These are phyloP conservation scores for Lagenorhynchus albirostris DNA, from an alignment of 2,113 vertebrate genomes.

Conservation along the genomic window DNA sequence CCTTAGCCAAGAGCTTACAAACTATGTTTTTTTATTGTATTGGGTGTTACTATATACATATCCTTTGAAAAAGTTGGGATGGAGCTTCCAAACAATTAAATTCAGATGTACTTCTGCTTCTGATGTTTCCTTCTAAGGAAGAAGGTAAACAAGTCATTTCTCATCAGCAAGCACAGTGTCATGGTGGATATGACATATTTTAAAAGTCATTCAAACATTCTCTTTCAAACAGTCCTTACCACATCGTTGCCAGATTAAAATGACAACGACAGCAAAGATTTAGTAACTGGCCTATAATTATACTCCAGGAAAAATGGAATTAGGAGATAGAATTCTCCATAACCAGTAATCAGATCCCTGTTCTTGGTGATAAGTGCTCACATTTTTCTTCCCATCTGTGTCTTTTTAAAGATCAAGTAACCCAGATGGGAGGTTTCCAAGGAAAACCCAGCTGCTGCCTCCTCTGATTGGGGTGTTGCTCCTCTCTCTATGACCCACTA, in stretches of 20 bases:
- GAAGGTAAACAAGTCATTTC: not conserved
- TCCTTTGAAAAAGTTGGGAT: not conserved
- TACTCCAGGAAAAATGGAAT: not conserved
- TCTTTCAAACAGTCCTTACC: not conserved
- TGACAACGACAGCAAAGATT: not conserved
- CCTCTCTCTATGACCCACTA: not conserved
- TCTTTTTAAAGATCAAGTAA: not conserved
- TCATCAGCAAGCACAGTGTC: not conserved
- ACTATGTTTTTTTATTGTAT: not conserved
- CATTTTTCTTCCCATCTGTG: not conserved
- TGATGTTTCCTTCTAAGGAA: not conserved
- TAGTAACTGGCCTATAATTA: not conserved
- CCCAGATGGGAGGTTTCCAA: not conserved
- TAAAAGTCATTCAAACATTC: not conserved
- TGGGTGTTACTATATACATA: fast-evolving
- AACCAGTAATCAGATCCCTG: not conserved
- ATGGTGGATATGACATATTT: not conserved
- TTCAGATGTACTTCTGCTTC: not conserved
- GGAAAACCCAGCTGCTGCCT: not conserved
- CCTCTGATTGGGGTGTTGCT: not conserved
- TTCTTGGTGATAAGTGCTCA: not conserved
- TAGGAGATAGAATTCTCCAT: not conserved
- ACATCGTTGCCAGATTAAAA: not conserved
- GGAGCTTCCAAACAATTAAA: not conserved
- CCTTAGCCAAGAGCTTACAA: not conserved